Percentiles rank a stretch among this genome's conserved stretches.
These are phyloP conservation scores for Trisateles emortualis DNA, from an alignment of 2,888 invertebrate genomes.

Conservation along the genomic window DNA sequence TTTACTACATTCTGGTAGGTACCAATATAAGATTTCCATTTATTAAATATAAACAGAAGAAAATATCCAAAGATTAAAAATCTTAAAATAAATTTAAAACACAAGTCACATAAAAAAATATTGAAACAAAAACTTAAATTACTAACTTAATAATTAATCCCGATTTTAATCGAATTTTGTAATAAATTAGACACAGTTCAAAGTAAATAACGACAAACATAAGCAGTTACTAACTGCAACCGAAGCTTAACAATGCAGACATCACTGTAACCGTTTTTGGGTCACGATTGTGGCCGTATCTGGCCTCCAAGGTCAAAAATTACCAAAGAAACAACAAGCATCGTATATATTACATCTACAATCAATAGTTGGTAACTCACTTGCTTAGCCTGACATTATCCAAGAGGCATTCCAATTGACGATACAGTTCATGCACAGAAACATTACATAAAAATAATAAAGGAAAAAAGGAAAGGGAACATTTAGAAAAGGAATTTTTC, in stretches of 20 bases:
- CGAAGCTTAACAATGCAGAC: not conserved
- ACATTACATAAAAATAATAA: slow-evolving; percentile 37
- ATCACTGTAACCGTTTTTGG: not conserved
- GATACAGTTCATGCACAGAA: slow-evolving; percentile 30
- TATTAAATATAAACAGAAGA: no score
- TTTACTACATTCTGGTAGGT: no score
- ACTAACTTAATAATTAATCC: no score
- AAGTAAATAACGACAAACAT: no score
- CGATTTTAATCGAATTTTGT: no score
- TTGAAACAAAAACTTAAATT: no score
- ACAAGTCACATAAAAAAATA: no score
- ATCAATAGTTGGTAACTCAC: slow-evolving; percentile 58
- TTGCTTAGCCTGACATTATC: slow-evolving; percentile 53
- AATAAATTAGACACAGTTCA: no score
- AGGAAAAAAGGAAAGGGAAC: slow-evolving; percentile 38
- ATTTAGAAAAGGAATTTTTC: slow-evolving; percentile 41
- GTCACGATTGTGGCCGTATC: not conserved
- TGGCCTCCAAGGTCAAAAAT: slow-evolving; percentile 1
- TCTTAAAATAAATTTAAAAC: no score
- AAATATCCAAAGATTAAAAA: no score
- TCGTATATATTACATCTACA: slow-evolving; percentile 39
- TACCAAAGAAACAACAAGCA: slow-evolving; percentile 2
- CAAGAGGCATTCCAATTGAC: slow-evolving; percentile 60
- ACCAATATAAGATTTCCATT: no score
- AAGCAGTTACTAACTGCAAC: not conserved